Percentiles rank a stretch among this genome's conserved stretches.
Conservation (phyloP, 2,797 vertebrate species). For the Lateolabrax maculatus region DNA sequence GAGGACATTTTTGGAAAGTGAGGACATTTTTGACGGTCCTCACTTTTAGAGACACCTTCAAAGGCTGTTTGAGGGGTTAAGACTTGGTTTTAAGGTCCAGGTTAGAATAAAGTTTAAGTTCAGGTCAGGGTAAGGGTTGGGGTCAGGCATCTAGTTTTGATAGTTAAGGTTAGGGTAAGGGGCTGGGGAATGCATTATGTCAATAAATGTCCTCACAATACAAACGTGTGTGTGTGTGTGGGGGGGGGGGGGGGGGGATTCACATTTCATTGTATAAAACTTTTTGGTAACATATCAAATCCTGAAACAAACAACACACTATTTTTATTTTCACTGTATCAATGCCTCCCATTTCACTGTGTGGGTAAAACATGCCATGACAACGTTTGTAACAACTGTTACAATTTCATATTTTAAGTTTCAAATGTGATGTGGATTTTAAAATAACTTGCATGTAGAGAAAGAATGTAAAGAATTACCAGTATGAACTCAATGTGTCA, state of each 20-base stretch:
- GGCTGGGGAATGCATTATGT: too few species aligned
- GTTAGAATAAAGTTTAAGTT: too few species aligned
- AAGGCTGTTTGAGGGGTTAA: too few species aligned
- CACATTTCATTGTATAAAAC: neutral
- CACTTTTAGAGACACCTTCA: too few species aligned
- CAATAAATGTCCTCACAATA: too few species aligned
- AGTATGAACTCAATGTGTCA: conserved; percentile 7
- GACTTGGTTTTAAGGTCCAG: too few species aligned
- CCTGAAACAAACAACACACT: neutral
- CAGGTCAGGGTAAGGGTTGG: too few species aligned
- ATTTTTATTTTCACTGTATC: neutral
- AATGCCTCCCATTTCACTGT: neutral
- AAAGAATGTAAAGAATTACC: neutral
- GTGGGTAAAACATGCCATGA: neutral
- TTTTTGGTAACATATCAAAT: neutral
- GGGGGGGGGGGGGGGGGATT: too few species aligned
- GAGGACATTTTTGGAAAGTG: too few species aligned
- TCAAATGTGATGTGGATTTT: conserved; percentile 29
- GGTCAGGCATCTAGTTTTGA: too few species aligned
- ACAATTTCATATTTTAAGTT: neutral
- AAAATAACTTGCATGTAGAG: conserved; percentile 3
- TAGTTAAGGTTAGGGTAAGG: too few species aligned
- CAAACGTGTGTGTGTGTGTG: neutral
- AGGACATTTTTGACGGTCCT: too few species aligned
- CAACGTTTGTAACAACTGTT: neutral